phyloP scores from a whole-genome alignment of 2,888 invertebrate genomes.

The Cephus runcator region DNA sequence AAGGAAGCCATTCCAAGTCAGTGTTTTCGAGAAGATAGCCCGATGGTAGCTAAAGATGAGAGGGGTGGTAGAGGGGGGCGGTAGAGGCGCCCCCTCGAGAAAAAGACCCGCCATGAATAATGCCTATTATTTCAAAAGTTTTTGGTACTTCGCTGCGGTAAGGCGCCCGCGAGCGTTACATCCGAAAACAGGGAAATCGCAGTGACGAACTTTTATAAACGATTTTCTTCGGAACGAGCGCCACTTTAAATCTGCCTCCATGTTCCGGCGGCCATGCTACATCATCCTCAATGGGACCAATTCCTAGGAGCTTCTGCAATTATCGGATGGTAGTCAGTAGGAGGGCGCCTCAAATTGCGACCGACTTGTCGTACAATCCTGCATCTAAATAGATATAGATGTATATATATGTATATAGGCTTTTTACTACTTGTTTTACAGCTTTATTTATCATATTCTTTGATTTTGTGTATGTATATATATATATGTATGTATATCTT shows the following conservation, averaged over 20 bases:
- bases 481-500: too few relatives aligned
- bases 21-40: background rate
- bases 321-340: background rate
- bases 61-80: background rate
- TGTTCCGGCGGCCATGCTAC: background rate
- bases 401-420: too few relatives aligned
- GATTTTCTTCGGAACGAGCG: background rate
- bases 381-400: background rate
- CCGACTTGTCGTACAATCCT: background rate
- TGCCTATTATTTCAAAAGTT: slow-evolving; percentile 19
- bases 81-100: background rate
- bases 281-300: background rate
- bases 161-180: background rate
- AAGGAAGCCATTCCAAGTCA: background rate
- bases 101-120: slow-evolving; percentile 13
- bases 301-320: background rate
- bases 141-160: slow-evolving; percentile 8
- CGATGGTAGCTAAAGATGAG: background rate
- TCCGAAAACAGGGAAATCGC: background rate
- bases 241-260: background rate
- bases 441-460: background rate
- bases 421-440: background rate
- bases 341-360: background rate
- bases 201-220: background rate
- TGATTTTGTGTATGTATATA: background rate